Base-by-base conservation (phyloP, 2,888 invertebrate genomes). In the Hybos culiciformis region DNA sequence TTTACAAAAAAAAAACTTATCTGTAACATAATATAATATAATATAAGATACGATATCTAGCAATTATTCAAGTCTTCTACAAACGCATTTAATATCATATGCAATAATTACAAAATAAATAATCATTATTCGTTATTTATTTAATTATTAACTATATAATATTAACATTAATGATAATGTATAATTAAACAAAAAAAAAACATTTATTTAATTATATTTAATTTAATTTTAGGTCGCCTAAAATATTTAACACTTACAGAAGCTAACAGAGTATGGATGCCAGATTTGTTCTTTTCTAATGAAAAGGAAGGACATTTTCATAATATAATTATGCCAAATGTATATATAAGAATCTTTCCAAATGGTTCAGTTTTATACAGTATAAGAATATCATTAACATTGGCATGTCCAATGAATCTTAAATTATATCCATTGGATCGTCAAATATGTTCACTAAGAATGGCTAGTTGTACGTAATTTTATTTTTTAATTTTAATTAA, bases 271-370 rank as follows among this genome's bases (percentile, higher is more conserved):
- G 90, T 96, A 45, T 97, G 96, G 96, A 93, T 94, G 84, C 96
- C 96, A 26, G 96, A 97, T 72, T 73, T 94, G 54, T 96, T 94
- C 76, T 94, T 94, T 71, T 86, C 92, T 44, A 96, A 96, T 62
- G 96, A 96, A 71, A 96, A 96, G 67, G 90, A 91, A 62, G 96
- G 94, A 42, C 93, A 93, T 65, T 87, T 94, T 65, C 93, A 94
- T 72, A 87, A 92, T 67, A 93, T 94, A 68, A 92, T 93, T 66
- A 91, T 92, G 88, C 92, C 93, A 48, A 94, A 96, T 68, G 90
- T 94, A 53, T 91, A 96, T 75, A 88, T 96, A 63, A 75, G 96
- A 54, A 93, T 96, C 64, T 91, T 92, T 69, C 90, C 91, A 46
- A 82, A 91, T 57, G 96, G 96, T 51, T 84, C 85, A 53, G 92